phyloP scores from a whole-genome alignment of 2,113 vertebrate genomes.

The Rhadina sibilatrix region DNA sequence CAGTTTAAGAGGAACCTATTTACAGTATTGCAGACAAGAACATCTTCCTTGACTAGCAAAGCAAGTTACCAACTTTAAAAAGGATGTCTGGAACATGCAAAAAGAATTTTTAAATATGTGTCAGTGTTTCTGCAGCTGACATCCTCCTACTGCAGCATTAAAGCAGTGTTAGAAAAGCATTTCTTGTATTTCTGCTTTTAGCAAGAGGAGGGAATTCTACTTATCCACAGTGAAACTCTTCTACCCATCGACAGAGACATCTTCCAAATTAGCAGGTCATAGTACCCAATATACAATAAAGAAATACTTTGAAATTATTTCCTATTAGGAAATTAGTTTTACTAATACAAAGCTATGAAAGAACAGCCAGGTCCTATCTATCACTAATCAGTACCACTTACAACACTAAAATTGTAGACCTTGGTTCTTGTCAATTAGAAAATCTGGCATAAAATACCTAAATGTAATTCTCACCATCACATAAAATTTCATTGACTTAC shows the following conservation, averaged over 20 bases:
- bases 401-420: background rate
- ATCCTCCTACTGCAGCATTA: background rate
- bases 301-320: background rate
- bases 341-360: background rate
- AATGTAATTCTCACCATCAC: background rate
- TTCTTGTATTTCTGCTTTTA: background rate
- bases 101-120: background rate
- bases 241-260: background rate
- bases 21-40: background rate
- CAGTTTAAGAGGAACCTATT: background rate
- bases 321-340: background rate
- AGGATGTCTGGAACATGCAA: background rate
- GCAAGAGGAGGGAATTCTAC: background rate
- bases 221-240: background rate
- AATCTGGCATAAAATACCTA: background rate
- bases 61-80: background rate
- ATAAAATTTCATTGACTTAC: background rate
- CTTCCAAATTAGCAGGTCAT: conserved; percentile 21
- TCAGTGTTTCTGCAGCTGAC: background rate
- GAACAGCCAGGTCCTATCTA: background rate
- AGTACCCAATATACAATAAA: conserved; percentile 17
- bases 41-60: background rate
- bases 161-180: background rate
- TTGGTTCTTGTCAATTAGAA: conserved; percentile 16
- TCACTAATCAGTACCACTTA: conserved; percentile 24